phyloP scores from a whole-genome alignment of 2,888 invertebrate genomes.

The Norana najaformis region DNA sequence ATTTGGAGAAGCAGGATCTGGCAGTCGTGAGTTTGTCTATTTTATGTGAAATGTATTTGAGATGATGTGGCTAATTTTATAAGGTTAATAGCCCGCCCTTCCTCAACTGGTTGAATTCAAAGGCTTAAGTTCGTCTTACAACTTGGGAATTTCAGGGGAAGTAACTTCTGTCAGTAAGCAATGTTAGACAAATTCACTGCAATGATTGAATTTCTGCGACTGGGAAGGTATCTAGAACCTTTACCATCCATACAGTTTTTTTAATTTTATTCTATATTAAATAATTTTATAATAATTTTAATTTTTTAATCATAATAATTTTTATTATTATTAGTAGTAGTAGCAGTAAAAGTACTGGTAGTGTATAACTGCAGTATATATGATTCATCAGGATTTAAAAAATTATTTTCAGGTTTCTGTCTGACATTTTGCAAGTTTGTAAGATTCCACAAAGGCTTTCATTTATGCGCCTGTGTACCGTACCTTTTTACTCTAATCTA shows the following conservation, averaged over 20 bases:
- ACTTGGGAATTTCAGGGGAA: neutral
- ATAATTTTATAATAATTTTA: no score
- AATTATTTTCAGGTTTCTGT: neutral
- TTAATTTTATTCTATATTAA: no score
- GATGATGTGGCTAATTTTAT: neutral
- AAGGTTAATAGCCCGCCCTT: no score
- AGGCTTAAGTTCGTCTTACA: neutral
- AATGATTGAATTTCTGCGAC: neutral
- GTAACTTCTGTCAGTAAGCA: neutral
- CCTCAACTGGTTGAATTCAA: neutral
- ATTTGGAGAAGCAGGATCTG: constrained; percentile 6
- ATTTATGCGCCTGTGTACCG: no score
- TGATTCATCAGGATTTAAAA: no score
- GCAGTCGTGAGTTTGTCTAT: neutral
- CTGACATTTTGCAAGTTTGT: neutral
- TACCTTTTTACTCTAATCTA: no score
- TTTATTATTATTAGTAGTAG: no score
- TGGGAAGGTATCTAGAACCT: neutral
- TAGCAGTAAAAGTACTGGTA: no score
- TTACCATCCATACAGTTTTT: neutral
- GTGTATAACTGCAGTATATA: no score
- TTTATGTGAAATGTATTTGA: neutral
- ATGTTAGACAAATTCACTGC: neutral
- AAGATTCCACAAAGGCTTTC: no score
- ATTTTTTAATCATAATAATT: no score